Evolutionary conservation across 2,888 invertebrate species (phyloP), one percentile per base, ranked within the genome.

Genomic region (Xylota sylvarum): DNA sequence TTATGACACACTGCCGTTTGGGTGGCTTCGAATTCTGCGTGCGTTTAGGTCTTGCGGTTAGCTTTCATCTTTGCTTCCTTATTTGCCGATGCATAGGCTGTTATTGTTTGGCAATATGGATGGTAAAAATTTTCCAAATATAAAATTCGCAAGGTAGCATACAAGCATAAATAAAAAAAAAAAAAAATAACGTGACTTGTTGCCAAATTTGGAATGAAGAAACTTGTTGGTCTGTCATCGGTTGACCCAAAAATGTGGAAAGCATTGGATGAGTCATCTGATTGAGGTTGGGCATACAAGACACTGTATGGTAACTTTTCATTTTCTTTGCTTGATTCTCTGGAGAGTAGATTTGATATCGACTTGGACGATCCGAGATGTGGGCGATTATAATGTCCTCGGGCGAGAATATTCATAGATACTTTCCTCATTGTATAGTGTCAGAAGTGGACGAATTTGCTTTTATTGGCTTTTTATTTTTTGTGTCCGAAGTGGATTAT

Each of bases 11-110:
- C 48, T 17, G 12, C 64, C 17, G 32, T 19, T 35, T 30, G 56
- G 32, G 32, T 50, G 23, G 19, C 23, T 50, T 19, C 10, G 9
- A 5, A 52, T 52, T 52, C n/a, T 10, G 0, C 19, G 56, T 35
- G 14, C 35, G 32, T 55, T 2, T 32, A 19, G 2, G 17, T 58
- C 23, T 58, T 4, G 50, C 50, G 37, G 23, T 27, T 67, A 17
- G 50, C 52, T 50, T 67, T 52, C 30, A 23, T 52, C 52, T 23
- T 52, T 67, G 52, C 30, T 67, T 52, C 67, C 67, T 67, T 52
- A 52, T 37, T 67, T 52, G 43, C 12, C 14, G 6, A 43, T 43
- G 43, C 43, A 14, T 6, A 5, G 14, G 14, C 14, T 1, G 40
- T n/a, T n/a, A 40, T 0, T 37, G 37, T 37, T 43, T 46, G 46